Base-by-base conservation (phyloP, 2,888 invertebrate species). In the Sisyra terminalis region DNA sequence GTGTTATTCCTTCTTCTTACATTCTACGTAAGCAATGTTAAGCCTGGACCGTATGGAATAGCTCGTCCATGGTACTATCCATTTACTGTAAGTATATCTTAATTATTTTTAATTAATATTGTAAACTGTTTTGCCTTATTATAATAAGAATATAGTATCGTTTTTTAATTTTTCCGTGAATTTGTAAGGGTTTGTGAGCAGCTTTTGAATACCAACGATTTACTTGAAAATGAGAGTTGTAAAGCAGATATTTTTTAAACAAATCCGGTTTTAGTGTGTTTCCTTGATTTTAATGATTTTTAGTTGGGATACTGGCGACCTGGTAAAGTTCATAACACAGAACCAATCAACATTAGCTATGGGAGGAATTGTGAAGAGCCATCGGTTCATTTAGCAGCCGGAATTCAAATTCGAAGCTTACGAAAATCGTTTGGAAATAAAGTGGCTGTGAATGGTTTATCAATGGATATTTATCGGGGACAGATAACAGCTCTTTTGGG, bases 401-500 rank as follows among this genome's bases (percentile, higher is more conserved):
- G 67, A 11, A 65, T 69, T 47, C 57, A 60, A 55, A 73, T 69
- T 46, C 64, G 66, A 64, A 70, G 61, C 48, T 51, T 69, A 36
- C 57, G 54, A 17, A 69, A 68, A 52, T 51, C 52, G n/a, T 61
- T 51, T 46, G 55, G 55, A 6, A 59, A 61, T 54, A 65, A 59
- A 51, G 55, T 63, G 3, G 88, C 81, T 13, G 75, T 92, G 0
- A 69, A 74, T 50, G 69, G 77, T 45, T 66, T 89, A 24, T 70
- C 71, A 7, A 58, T 90, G 55, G 75, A 82, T 47, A 79, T 90
- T 55, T 82, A 79, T 53, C 72, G 78, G 53, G 84, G 84, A 1
- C 82, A 88, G 61, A 88, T 92, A 36, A 89, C 88, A 0, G 84
- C 83, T 1, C 64, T 92, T 14, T 65, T 93, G 11, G 93, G 93